phyloP scores from a whole-genome alignment of 2,113 vertebrate species.

The Menidia beryllina region DNA sequence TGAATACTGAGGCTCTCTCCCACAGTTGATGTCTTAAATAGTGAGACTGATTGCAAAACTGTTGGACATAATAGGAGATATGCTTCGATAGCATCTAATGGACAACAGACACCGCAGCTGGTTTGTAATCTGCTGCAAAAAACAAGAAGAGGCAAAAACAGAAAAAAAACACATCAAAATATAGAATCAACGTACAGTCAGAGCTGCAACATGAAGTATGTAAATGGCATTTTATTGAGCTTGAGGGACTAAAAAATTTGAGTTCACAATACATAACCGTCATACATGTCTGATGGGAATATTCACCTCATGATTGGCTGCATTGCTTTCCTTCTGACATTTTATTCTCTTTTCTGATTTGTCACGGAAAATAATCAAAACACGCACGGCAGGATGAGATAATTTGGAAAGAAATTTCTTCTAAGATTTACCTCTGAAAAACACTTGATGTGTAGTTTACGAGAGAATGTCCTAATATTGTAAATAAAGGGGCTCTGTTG shows the following conservation, averaged over 20 bases:
- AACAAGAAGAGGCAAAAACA: not conserved
- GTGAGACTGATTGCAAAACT: too few species aligned
- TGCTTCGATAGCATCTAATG: not conserved
- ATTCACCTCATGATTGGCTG: too few species aligned
- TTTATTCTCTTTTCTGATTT: too few species aligned
- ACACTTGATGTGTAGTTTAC: not conserved
- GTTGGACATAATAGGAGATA: not conserved
- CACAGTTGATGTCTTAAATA: too few species aligned
- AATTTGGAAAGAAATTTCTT: too few species aligned
- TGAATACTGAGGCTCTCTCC: too few species aligned
- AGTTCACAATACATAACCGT: too few species aligned
- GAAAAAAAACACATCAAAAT: not conserved
- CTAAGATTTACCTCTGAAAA: too few species aligned
- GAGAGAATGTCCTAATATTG: not conserved
- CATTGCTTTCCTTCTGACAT: too few species aligned
- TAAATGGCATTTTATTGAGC: not conserved
- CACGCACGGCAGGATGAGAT: not conserved
- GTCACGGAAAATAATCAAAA: not conserved
- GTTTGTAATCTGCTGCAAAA: too few species aligned
- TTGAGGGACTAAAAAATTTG: too few species aligned
- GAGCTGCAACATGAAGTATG: not conserved
- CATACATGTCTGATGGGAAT: too few species aligned
- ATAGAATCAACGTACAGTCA: not conserved
- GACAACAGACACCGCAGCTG: not conserved
- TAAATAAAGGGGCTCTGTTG: constrained; percentile 9